Conservation (phyloP, 2,888 invertebrate species). For the Chirona hameri region DNA sequence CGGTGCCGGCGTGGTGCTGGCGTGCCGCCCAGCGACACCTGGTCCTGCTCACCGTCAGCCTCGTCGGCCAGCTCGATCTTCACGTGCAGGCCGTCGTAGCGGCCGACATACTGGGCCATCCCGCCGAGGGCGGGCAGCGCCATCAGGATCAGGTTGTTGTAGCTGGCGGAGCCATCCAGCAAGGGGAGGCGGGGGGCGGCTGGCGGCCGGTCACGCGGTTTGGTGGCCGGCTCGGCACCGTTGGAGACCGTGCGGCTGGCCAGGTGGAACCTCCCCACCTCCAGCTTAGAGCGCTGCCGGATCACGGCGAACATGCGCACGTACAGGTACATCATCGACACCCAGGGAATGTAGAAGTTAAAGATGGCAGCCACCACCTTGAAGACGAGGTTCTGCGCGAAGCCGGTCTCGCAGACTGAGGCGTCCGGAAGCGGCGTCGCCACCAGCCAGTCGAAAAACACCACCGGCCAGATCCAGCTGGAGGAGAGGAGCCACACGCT, state of each 20-base stretch:
- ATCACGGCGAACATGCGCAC: conserved; percentile 51
- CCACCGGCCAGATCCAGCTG: conserved; percentile 52
- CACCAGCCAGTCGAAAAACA: conserved; percentile 51
- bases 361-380: conserved; percentile 53
- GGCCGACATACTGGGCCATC: conserved; percentile 27
- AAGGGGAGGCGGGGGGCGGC: neutral
- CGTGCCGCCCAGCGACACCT: conserved; percentile 11
- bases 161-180: neutral
- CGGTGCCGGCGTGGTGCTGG: conserved; percentile 13
- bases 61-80: conserved; percentile 4
- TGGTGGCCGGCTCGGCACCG: neutral
- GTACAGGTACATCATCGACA: conserved; percentile 52
- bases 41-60: neutral
- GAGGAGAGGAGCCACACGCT: conserved; percentile 50
- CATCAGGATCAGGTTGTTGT: conserved; percentile 26
- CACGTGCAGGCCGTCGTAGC: conserved; percentile 13
- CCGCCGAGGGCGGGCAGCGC: conserved; percentile 10
- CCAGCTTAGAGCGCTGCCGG: conserved; percentile 46
- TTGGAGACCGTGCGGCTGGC: conserved; percentile 6
- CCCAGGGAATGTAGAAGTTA: conserved; percentile 53
- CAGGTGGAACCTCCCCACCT: conserved; percentile 39
- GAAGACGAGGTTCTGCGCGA: conserved; percentile 50
- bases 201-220: neutral
- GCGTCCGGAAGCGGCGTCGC: conserved; percentile 31
- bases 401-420: conserved; percentile 53